phyloP scores from a whole-genome alignment of 2,888 invertebrate genomes.

The Ptilodon capucinus region DNA sequence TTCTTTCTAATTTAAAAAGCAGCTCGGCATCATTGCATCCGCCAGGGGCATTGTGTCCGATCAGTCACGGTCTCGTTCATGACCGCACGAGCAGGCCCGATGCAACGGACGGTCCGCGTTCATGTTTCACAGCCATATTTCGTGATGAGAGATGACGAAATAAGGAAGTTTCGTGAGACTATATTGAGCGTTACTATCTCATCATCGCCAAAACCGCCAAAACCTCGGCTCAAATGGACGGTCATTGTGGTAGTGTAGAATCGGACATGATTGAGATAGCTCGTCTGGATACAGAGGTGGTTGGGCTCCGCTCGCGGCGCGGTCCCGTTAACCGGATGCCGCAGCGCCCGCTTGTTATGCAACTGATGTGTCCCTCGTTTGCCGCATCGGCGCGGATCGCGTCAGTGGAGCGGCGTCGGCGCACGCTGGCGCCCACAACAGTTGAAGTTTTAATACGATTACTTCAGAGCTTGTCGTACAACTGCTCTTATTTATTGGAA shows the following conservation, averaged over 20 bases:
- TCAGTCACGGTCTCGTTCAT: conserved; percentile 66
- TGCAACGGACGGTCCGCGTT: conserved; percentile 31
- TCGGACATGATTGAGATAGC: conserved; percentile 39
- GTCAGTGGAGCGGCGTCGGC: conserved; percentile 18
- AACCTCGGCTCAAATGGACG: conserved; percentile 53
- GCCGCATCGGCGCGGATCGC: conserved; percentile 33
- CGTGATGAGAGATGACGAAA: conserved; percentile 64
- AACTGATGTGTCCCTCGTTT: conserved; percentile 62
- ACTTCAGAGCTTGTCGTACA: neutral
- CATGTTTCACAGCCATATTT: conserved; percentile 46
- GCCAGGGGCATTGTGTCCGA: conserved; percentile 58
- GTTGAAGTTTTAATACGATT: conserved; percentile 20
- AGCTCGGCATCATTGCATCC: conserved; percentile 45
- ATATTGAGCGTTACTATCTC: conserved; percentile 32
- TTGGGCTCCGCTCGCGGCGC: conserved; percentile 46
- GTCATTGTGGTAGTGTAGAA: conserved; percentile 45
- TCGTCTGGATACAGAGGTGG: conserved; percentile 45
- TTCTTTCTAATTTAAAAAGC: conserved; percentile 45
- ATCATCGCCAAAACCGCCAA: conserved; percentile 40
- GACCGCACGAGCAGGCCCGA: conserved; percentile 51
- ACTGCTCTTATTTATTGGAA: neutral
- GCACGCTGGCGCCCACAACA: conserved; percentile 27
- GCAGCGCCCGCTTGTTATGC: conserved; percentile 70
- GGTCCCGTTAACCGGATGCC: conserved; percentile 74
- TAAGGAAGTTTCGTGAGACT: conserved; percentile 55